Percentiles rank a stretch among this genome's conserved stretches.
Conservation (phyloP, 2,888 invertebrate genomes). For the Callyntrura guangdongensis region DNA sequence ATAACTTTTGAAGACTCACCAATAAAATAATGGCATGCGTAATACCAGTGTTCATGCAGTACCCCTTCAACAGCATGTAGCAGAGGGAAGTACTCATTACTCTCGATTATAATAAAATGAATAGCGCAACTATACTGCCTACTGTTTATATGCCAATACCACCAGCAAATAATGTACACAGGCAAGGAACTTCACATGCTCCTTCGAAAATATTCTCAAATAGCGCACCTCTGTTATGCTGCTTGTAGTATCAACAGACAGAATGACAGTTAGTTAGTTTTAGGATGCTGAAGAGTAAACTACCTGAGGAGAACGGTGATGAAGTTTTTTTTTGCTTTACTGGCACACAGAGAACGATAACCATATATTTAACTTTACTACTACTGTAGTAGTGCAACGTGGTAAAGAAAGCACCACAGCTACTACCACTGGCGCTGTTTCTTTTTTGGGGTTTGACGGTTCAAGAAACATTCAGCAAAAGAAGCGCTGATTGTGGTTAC, state of each 20-base stretch:
- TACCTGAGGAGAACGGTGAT: background rate
- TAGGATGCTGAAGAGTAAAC: conserved; percentile 58
- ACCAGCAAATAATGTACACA: background rate
- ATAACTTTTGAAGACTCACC: conserved; percentile 17
- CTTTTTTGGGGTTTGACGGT: conserved; percentile 73
- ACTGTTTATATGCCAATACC: background rate
- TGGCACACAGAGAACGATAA: conserved; percentile 13
- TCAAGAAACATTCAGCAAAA: conserved; percentile 68
- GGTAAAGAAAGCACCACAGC: conserved; percentile 59
- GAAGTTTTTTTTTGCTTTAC: background rate
- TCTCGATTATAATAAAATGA: background rate
- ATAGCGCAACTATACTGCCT: background rate
- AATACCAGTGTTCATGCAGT: conserved; percentile 2
- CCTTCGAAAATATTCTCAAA: conserved; percentile 11
- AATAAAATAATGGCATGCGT: conserved; percentile 9
- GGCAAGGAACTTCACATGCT: background rate
- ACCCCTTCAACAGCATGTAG: background rate
- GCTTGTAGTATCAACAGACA: conserved; percentile 41
- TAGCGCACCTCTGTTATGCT: conserved; percentile 25
- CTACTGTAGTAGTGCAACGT: conserved; percentile 5
- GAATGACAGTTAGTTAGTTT: conserved; percentile 73
- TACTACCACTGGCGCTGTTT: conserved; percentile 53
- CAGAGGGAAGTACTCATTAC: background rate
- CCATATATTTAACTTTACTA: background rate
- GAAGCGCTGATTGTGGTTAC: conserved; percentile 64